Evolutionary conservation across 2,797 vertebrate species (phyloP).

Genomic region (Rhadinocentrus ornatus): DNA sequence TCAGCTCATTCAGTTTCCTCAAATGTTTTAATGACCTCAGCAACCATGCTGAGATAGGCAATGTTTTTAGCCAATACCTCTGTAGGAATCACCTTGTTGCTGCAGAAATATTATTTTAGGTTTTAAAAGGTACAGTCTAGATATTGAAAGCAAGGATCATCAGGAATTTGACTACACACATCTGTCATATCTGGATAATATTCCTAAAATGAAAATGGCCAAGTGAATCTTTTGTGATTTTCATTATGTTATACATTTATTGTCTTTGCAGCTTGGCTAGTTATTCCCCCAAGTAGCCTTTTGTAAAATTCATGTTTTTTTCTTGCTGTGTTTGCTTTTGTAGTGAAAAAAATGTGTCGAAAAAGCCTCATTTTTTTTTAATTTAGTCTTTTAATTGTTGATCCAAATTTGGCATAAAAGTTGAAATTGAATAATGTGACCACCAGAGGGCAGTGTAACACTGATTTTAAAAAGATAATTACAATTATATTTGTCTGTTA

Average conservation of each 20-base stretch:
- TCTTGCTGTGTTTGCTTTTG: not conserved
- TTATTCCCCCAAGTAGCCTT: too few relatives aligned
- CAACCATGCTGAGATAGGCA: not conserved
- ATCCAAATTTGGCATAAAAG: too few relatives aligned
- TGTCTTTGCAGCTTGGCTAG: too few relatives aligned
- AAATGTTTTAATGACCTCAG: not conserved
- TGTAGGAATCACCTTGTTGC: not conserved
- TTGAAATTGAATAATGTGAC: too few relatives aligned
- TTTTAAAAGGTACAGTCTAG: not conserved
- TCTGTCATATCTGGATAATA: not conserved
- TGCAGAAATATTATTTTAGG: not conserved
- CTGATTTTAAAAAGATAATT: not conserved
- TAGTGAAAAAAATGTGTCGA: too few relatives aligned
- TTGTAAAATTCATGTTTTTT: not conserved
- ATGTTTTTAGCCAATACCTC: not conserved
- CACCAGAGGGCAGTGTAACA: constrained; percentile 61
- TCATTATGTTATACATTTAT: not conserved
- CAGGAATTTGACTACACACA: not conserved
- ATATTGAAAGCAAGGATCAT: not conserved
- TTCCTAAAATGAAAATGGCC: too few relatives aligned
- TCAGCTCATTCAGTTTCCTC: not conserved
- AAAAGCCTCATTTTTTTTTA: too few relatives aligned
- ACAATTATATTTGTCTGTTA: too few relatives aligned
- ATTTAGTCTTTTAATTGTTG: too few relatives aligned
- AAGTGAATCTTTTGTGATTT: not conserved